A percentile compares a stretch with the other conserved stretches of the same genome.
Evolutionary conservation across 2,888 invertebrate genomes (phyloP).

Genomic region (Actias luna): DNA sequence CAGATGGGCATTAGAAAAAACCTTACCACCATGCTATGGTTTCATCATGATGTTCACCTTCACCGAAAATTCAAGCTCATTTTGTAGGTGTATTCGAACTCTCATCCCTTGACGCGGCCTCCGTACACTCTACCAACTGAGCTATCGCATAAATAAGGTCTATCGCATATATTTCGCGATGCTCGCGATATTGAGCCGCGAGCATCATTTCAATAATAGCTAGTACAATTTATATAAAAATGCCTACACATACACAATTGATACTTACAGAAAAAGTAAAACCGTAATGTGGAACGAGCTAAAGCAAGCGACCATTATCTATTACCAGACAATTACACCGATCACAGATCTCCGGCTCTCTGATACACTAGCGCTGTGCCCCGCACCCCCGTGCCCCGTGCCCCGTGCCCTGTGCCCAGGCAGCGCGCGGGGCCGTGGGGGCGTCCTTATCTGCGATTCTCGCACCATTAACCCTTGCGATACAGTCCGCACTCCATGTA

Average conservation of each 20-base stretch:
- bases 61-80: too few species aligned
- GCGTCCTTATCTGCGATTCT: slow-evolving; percentile 64
- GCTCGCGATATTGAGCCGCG: too few species aligned
- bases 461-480: slow-evolving; percentile 75
- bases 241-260: background rate
- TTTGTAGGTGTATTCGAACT: too few species aligned
- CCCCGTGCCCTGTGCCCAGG: slow-evolving; percentile 28
- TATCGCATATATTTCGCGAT: too few species aligned
- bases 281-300: slow-evolving; percentile 10
- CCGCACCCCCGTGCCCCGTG: slow-evolving; percentile 21
- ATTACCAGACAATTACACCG: slow-evolving; percentile 70
- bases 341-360: slow-evolving; percentile 61
- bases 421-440: slow-evolving; percentile 22
- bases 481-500: slow-evolving; percentile 73
- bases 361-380: slow-evolving; percentile 37
- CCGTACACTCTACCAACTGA: too few species aligned
- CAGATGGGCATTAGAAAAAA: too few species aligned
- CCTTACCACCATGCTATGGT: too few species aligned
- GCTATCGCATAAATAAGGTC: too few species aligned
- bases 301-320: slow-evolving; percentile 41
- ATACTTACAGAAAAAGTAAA: background rate
- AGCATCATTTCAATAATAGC: too few species aligned
- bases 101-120: too few species aligned
- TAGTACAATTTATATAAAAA: background rate
- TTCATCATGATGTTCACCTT: too few species aligned